Evolutionary conservation across 2,113 vertebrate genomes (phyloP).

Genomic region (Callopanchax toddi): DNA sequence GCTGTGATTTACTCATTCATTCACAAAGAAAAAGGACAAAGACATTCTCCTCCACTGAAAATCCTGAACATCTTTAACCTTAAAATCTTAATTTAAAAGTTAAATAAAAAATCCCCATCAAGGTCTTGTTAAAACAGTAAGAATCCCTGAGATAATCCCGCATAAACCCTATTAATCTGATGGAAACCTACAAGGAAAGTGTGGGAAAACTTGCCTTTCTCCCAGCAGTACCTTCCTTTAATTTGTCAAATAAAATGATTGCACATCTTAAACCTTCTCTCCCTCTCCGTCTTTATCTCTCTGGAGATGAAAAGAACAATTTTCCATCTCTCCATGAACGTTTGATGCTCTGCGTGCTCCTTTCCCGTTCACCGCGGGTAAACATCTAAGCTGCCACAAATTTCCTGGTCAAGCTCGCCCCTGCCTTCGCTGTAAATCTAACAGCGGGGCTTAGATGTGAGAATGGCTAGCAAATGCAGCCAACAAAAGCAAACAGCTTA

Average conservation of each 20-base stretch:
- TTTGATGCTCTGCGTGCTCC: constrained; percentile 60
- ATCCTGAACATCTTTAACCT: constrained; percentile 2
- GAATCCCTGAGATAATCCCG: constrained; percentile 24
- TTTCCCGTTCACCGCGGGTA: constrained; percentile 60
- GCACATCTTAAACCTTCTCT: constrained; percentile 63
- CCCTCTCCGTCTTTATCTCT: constrained; percentile 42
- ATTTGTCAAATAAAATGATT: constrained; percentile 73
- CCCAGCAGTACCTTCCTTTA: constrained; percentile 53
- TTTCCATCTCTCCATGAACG: constrained; percentile 63
- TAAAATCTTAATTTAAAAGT: constrained; percentile 12
- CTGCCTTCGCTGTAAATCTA: constrained; percentile 68
- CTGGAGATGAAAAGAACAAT: constrained; percentile 63
- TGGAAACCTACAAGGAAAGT: constrained; percentile 42
- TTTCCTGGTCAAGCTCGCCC: constrained; percentile 71
- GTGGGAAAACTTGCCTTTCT: constrained; percentile 52
- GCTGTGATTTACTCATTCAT: constrained; percentile 4
- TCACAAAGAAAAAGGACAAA: constrained; percentile 14
- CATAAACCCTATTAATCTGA: constrained; percentile 57
- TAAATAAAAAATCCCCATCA: constrained; percentile 10
- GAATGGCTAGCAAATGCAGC: constrained; percentile 64
- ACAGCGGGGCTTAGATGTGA: constrained; percentile 66
- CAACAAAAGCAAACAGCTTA: constrained; percentile 75
- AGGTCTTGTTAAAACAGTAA: constrained; percentile 16
- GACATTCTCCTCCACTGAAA: constrained; percentile 1
- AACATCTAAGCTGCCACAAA: constrained; percentile 72